These are phyloP conservation scores for Eilema sororculum DNA, from an alignment of 2,888 invertebrate species.

Conservation along the genomic window DNA sequence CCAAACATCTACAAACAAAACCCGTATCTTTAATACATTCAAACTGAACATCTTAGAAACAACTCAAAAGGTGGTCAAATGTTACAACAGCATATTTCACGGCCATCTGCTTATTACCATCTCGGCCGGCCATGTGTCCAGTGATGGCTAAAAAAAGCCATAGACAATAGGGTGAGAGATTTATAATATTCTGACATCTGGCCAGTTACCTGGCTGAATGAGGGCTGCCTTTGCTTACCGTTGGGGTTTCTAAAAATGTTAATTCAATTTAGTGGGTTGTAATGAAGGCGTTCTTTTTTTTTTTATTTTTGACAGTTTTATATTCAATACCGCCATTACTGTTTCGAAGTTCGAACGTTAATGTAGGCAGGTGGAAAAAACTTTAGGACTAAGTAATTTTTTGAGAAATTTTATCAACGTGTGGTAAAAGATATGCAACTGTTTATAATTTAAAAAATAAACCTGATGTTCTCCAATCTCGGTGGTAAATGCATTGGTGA, in stretches of 20 bases:
- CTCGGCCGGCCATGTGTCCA: conserved; percentile 73
- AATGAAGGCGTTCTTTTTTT: conserved; percentile 20
- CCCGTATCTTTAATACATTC: conserved; percentile 15
- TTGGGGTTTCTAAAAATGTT: conserved; percentile 38
- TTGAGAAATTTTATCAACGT: neutral
- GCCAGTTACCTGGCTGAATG: conserved; percentile 68
- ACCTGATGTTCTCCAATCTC: neutral
- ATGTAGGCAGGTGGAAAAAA: neutral
- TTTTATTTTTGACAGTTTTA: conserved; percentile 15
- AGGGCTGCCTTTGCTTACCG: conserved; percentile 40
- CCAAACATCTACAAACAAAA: conserved; percentile 8
- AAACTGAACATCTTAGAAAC: conserved; percentile 27
- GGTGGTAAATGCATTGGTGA: neutral
- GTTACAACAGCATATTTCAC: conserved; percentile 49
- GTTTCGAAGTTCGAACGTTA: neutral
- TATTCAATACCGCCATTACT: conserved; percentile 10
- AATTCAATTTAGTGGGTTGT: conserved; percentile 42
- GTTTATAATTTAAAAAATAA: neutral
- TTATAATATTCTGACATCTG: conserved; percentile 78
- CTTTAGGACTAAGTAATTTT: neutral
- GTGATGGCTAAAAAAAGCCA: conserved; percentile 73
- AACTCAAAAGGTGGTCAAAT: conserved; percentile 46
- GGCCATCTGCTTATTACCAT: conserved; percentile 63
- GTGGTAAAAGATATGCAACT: neutral
- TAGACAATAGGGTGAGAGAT: conserved; percentile 78